Evolutionary conservation across 2,888 invertebrate genomes (phyloP), one percentile per base, ranked within the genome.

Genomic region (Leucania comma): DNA sequence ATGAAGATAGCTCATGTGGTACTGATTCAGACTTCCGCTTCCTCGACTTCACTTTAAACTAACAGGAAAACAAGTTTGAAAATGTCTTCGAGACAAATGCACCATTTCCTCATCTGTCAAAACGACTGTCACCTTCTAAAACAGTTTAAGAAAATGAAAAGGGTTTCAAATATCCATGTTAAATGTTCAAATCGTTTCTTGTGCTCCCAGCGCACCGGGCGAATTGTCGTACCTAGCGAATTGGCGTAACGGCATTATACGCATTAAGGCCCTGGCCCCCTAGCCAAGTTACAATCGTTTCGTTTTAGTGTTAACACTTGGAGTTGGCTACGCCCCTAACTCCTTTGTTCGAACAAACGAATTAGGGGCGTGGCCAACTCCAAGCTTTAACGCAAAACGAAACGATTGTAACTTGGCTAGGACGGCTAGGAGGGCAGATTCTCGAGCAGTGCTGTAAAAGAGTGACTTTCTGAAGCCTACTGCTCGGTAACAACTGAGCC

Each of bases 171-270:
- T 77, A 65, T 62, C 58, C 38, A 54, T 72, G 46, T 65, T 56
- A 59, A 77, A 61, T 65, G 50, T 53, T 48, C 46, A 50, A 77
- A 72, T 77, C 68, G 62, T 65, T 72, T 59, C 81, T 51, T 72
- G 61, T 51, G 60, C 72, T 56, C 70, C 51, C 48, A 8, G 29
- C 57, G 57, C 70, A 53, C 8, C 35, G 10, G 38, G 53, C 29
- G 29, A 54, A 29, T 26, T 54, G 20, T n/a, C 38, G 57, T 68
- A 42, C 32, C n/a, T 22, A 26, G 14, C 46, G 60, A 9, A 59
- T 20, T 20, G 17, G 57, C 66, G 64, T 38, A 58, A 3, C 35
- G 10, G 48, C 24, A 35, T 66, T 54, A 70, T 70, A 81, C 72
- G 81, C 78, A 62, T 79, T 79, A n/a, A n/a, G n/a, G n/a, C n/a